These are phyloP conservation scores for Agelas oroides DNA, from an alignment of 37 sponge, comb jelly and placozoan genomes.

Conservation along the genomic window DNA sequence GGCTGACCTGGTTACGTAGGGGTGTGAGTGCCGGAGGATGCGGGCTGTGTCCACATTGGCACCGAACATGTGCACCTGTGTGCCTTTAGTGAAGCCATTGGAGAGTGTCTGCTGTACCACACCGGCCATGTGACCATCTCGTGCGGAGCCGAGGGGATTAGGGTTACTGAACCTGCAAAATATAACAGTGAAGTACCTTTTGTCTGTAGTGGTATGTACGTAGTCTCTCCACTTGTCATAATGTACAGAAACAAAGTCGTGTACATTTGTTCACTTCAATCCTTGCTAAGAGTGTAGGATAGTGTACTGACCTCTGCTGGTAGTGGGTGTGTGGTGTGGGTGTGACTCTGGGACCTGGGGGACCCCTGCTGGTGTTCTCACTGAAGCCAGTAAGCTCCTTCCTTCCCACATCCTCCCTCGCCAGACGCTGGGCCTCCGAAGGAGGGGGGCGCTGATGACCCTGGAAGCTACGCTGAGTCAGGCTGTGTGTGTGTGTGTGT, in stretches of 20 bases:
- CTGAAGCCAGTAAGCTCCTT: slow-evolving; percentile 47
- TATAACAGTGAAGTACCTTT: too few relatives aligned
- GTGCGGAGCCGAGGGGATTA: background rate
- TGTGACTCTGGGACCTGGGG: background rate
- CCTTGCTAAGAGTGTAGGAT: too few relatives aligned
- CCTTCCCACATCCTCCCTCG: slow-evolving; percentile 26
- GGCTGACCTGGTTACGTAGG: slow-evolving; percentile 60
- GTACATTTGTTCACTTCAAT: too few relatives aligned
- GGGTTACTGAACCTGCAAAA: slow-evolving; percentile 32
- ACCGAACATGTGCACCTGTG: slow-evolving; percentile 43
- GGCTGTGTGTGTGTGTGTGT: background rate
- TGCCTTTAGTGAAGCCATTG: slow-evolving; percentile 58
- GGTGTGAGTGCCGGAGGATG: slow-evolving; percentile 30
- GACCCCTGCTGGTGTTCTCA: slow-evolving; percentile 19
- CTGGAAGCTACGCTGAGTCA: slow-evolving; percentile 15
- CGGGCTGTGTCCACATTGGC: background rate
- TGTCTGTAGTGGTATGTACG: background rate
- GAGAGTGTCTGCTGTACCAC: slow-evolving; percentile 2
- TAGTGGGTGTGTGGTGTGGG: slow-evolving; percentile 59
- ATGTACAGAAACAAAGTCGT: background rate
- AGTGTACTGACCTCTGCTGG: slow-evolving; percentile 8
- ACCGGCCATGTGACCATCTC: slow-evolving; percentile 8
- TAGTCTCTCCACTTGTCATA: background rate
- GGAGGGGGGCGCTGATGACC: slow-evolving; percentile 15
- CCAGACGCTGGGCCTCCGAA: background rate